Percentiles rank a stretch among this genome's conserved stretches.
Evolutionary conservation across 2,888 invertebrate species (phyloP).

Genomic region (Trissolcus brochymenae): DNA sequence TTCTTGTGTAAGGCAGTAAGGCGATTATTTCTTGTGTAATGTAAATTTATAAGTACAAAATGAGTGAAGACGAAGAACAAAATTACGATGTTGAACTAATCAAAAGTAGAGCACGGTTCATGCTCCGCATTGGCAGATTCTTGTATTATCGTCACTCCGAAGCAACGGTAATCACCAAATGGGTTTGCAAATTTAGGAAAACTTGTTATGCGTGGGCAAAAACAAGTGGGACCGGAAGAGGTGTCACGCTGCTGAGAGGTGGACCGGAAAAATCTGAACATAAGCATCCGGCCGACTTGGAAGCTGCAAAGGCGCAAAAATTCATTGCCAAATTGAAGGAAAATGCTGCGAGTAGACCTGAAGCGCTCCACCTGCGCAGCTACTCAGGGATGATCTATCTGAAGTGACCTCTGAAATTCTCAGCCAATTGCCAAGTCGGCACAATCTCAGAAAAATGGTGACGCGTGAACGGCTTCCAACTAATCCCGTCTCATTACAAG

Average conservation of each 20-base stretch:
- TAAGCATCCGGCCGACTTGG: slow-evolving; percentile 14
- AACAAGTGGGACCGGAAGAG: not conserved
- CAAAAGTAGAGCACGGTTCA: not conserved
- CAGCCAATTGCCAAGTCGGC: slow-evolving; percentile 7
- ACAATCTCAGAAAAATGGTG: slow-evolving; percentile 18
- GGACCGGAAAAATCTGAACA: slow-evolving; percentile 15
- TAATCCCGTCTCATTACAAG: slow-evolving; percentile 9
- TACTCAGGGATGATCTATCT: slow-evolving; percentile 4
- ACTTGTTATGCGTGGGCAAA: slow-evolving; percentile 23
- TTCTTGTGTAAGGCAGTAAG: too few species aligned
- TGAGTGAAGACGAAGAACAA: not conserved
- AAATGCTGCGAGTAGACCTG: not conserved
- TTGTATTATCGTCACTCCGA: slow-evolving; percentile 14
- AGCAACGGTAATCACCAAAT: slow-evolving; percentile 7
- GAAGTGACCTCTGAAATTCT: slow-evolving; percentile 5
- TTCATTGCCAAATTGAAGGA: slow-evolving; percentile 2
- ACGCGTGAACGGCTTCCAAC: slow-evolving; percentile 11
- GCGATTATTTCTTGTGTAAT: too few species aligned
- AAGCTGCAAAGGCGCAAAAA: slow-evolving; percentile 1
- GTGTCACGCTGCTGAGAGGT: slow-evolving; percentile 10
- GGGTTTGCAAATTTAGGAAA: slow-evolving; percentile 7
- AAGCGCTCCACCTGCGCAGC: slow-evolving; percentile 10
- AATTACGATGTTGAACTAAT: not conserved
- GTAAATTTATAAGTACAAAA: not conserved
- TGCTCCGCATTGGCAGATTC: slow-evolving; percentile 9